phyloP scores from a whole-genome alignment of 2,797 vertebrate species.

The Linurgus olivaceus region DNA sequence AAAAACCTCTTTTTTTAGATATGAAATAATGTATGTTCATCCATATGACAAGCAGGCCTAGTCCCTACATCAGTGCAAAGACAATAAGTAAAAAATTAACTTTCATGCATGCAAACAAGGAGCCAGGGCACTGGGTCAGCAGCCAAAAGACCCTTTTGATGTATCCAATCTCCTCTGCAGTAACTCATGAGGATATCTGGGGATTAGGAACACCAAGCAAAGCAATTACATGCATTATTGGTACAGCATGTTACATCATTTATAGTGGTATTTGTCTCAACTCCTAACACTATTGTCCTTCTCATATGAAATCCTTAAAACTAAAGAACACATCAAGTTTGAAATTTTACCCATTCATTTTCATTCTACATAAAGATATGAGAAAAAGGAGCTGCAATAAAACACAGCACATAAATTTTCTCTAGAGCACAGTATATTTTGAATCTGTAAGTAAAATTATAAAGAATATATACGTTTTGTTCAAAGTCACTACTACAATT shows the following conservation, averaged over 20 bases:
- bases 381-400: neutral
- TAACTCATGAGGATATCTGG: neutral
- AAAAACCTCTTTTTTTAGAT: neutral
- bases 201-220: neutral
- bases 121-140: neutral
- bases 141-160: neutral
- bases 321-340: neutral
- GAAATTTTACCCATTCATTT: neutral
- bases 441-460: neutral
- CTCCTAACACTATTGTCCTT: neutral
- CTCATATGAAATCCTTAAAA: neutral
- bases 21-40: neutral
- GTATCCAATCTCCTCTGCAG: neutral
- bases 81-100: neutral
- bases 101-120: neutral
- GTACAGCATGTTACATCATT: neutral
- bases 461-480: neutral
- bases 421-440: neutral
- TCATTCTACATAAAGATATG: neutral
- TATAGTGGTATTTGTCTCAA: neutral
- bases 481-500: neutral
- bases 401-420: neutral
- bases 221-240: neutral
- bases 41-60: neutral
- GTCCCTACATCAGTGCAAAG: neutral